phyloP scores from a whole-genome alignment of 1,140 invertebrate genomes.

The Himalopsyche phryganea region DNA sequence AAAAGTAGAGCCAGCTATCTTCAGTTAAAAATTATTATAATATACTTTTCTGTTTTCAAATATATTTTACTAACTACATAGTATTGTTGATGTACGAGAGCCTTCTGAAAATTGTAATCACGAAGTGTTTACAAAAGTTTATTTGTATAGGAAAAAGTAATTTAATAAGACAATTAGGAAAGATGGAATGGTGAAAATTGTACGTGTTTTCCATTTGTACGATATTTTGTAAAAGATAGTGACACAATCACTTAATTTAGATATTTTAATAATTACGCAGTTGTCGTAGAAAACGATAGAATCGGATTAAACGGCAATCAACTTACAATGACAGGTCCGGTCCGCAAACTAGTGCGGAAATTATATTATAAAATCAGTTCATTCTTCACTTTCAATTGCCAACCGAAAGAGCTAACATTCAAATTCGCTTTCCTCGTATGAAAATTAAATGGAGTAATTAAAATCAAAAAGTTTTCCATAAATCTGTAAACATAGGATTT shows the following conservation, averaged over 20 bases:
- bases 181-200: constrained; percentile 1
- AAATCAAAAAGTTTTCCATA: neutral
- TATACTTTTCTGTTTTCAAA: no score
- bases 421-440: no score
- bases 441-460: no score
- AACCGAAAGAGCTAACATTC: no score
- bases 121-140: no score
- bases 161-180: neutral
- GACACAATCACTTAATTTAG: constrained; percentile 2
- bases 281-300: neutral
- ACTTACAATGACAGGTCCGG: constrained; percentile 2
- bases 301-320: constrained; percentile 1
- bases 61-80: no score
- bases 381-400: no score
- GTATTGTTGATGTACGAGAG: no score
- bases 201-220: constrained; percentile 8
- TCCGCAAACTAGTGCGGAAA: neutral
- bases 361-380: no score
- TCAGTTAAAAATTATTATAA: no score
- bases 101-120: no score
- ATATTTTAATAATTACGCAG: constrained; percentile 1
- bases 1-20: no score
- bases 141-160: neutral
- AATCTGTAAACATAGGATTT: constrained; percentile 12
- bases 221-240: constrained; percentile 6